These are phyloP conservation scores for Notiomystis cincta DNA, from an alignment of 2,113 vertebrate species.

Conservation along the genomic window DNA sequence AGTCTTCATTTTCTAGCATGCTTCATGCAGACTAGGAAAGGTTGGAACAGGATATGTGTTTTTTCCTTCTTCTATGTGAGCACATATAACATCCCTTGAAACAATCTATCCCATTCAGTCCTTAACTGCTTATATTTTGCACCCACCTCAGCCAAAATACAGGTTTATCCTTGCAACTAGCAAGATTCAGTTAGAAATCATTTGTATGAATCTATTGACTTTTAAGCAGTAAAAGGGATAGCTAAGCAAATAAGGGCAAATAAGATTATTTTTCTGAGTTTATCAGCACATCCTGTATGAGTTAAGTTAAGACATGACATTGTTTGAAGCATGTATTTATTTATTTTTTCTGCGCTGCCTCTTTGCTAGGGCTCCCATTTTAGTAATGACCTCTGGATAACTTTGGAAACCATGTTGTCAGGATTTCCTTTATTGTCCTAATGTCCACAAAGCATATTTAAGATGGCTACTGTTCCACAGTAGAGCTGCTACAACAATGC, in stretches of 20 bases:
- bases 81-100: background rate
- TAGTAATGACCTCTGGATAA: background rate
- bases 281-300: background rate
- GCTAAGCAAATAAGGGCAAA: background rate
- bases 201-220: background rate
- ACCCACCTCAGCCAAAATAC: background rate
- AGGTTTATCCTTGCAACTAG: background rate
- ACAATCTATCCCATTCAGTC: background rate
- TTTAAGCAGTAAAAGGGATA: background rate
- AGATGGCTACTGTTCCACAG: background rate
- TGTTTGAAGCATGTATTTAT: background rate
- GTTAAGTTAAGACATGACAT: background rate
- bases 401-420: background rate
- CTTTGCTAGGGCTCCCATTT: background rate
- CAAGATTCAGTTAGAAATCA: background rate
- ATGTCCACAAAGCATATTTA: background rate
- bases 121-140: background rate
- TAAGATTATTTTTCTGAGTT: background rate
- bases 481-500: background rate
- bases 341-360: background rate
- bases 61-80: background rate
- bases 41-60: background rate
- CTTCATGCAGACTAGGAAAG: background rate
- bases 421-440: background rate
- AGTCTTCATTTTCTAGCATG: constrained; percentile 5